Conservation (phyloP, 1,140 invertebrate species). For the Amyelois transitella region DNA sequence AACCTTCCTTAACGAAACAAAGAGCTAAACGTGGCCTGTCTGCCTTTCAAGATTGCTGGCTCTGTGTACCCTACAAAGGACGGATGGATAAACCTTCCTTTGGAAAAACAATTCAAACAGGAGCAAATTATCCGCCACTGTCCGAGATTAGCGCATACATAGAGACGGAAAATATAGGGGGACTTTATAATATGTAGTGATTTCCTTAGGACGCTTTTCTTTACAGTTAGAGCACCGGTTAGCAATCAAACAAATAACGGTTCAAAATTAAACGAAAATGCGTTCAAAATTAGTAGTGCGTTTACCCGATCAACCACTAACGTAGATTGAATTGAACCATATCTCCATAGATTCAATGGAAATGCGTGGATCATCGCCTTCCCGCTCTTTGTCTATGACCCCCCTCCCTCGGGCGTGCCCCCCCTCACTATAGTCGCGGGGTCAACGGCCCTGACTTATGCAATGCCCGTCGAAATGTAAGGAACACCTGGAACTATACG, state of each 20-base stretch:
- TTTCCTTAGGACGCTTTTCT: no score
- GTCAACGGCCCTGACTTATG: conserved; percentile 41
- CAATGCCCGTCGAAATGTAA: conserved; percentile 26
- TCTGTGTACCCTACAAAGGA: no score
- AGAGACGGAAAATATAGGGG: no score
- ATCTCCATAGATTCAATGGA: neutral
- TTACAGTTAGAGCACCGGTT: no score
- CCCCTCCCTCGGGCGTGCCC: conserved; percentile 4
- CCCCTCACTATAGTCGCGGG: conserved; percentile 26
- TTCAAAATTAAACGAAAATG: neutral
- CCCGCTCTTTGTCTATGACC: conserved; percentile 20
- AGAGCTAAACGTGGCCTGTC: no score
- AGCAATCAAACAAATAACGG: neutral
- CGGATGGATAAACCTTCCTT: no score
- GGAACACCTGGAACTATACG: conserved; percentile 27
- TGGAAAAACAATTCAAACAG: no score
- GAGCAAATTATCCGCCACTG: no score
- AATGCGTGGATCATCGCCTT: neutral
- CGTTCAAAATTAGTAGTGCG: neutral
- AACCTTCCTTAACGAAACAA: no score
- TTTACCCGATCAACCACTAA: neutral
- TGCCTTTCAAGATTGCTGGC: no score
- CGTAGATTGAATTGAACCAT: neutral
- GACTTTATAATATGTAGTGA: no score
- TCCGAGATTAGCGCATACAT: no score